Conservation (phyloP, 1,140 invertebrate species). For the Drosophila gunungcola region DNA sequence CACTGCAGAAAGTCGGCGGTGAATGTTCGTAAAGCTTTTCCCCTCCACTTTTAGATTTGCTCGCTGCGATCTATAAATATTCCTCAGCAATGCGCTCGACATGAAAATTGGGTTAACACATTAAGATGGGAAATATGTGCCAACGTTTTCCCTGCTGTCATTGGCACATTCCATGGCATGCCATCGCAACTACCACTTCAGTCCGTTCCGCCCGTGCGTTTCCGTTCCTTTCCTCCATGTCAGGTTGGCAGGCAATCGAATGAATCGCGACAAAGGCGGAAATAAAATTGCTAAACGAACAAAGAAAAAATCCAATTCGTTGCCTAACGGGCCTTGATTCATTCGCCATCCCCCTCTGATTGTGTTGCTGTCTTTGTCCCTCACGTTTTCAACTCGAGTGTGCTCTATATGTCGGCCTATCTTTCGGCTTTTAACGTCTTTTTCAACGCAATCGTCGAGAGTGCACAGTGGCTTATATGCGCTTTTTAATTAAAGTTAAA, state of each 20-base stretch:
- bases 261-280: conserved; percentile 78
- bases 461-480: conserved; percentile 45
- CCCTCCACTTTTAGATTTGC: neutral
- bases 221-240: conserved; percentile 29
- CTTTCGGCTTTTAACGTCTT: conserved; percentile 65
- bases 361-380: neutral
- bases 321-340: conserved; percentile 33
- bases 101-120: conserved; percentile 80
- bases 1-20: conserved; percentile 3
- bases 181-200: conserved; percentile 6
- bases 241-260: conserved; percentile 78
- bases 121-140: conserved; percentile 61
- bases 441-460: conserved; percentile 17
- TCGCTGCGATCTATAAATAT: conserved; percentile 13
- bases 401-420: conserved; percentile 56
- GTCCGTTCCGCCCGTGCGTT: conserved; percentile 15
- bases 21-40: conserved; percentile 21
- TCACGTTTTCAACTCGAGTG: conserved; percentile 2
- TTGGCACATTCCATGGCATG: conserved; percentile 38
- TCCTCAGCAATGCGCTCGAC: conserved; percentile 50
- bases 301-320: conserved; percentile 59
- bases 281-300: conserved; percentile 80
- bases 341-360: conserved; percentile 11
- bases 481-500: too few species aligned
- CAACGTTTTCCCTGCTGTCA: conserved; percentile 35